Evolutionary conservation across 2,113 vertebrate genomes (phyloP).

Genomic region (Scomber colias): DNA sequence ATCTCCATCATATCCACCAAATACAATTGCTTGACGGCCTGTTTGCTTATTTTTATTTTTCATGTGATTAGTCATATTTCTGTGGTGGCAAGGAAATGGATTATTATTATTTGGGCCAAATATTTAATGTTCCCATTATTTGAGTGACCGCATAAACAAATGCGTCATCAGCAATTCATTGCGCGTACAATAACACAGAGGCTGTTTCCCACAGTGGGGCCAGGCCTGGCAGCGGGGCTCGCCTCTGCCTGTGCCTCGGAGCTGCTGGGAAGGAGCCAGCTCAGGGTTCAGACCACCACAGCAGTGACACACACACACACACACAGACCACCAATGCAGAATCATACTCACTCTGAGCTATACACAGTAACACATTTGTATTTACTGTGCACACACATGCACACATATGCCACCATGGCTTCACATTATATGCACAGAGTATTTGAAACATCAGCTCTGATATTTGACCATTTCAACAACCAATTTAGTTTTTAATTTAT

Average conservation of each 20-base stretch:
- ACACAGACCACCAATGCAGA: slow-evolving; percentile 58
- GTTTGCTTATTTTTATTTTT: slow-evolving; percentile 80
- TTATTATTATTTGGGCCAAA: slow-evolving; percentile 85
- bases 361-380: no score
- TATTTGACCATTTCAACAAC: no score
- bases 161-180: slow-evolving; percentile 81
- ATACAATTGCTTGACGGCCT: slow-evolving; percentile 65
- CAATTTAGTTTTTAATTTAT: no score
- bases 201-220: slow-evolving; percentile 83
- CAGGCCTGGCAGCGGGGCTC: slow-evolving; percentile 64
- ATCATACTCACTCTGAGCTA: slow-evolving; percentile 2
- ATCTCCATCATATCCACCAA: slow-evolving; percentile 67
- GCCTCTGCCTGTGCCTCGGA: slow-evolving; percentile 39
- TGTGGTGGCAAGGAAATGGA: slow-evolving; percentile 77
- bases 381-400: no score
- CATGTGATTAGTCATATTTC: slow-evolving; percentile 74
- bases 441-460: background rate
- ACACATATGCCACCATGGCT: background rate
- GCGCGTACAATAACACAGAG: slow-evolving; percentile 82
- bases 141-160: slow-evolving; percentile 83
- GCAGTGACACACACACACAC: slow-evolving; percentile 29
- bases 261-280: slow-evolving; percentile 66
- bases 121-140: slow-evolving; percentile 89
- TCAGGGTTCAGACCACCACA: slow-evolving; percentile 68
- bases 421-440: background rate